Evolutionary conservation across 2,113 vertebrate genomes (phyloP), one percentile per base, ranked within the genome.

Genomic region (Microtus pennsylvanicus): DNA sequence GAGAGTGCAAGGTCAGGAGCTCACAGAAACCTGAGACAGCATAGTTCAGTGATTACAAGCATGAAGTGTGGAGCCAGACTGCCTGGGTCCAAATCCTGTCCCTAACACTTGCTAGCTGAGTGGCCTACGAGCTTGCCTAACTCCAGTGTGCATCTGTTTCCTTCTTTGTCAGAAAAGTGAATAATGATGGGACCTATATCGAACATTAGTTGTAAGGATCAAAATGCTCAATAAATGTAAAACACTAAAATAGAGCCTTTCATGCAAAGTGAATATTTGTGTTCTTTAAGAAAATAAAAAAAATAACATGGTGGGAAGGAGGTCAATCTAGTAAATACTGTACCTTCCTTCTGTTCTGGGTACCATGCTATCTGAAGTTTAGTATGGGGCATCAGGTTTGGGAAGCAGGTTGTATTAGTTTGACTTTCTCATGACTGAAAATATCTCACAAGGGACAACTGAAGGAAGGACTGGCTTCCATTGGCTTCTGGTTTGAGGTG

Each of bases 51-150:
- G 70, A 28, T 85, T 91, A 94, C 86, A 96, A 96, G 93, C 83
- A 89, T 55, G 95, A 78, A 87, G 72, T 91, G 45, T 94, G 63
- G 69, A 96, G 70, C 94, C 91, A 95, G 96, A 96, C 90, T 81
- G 47, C 94, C 92, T 91, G 74, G 78, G 75, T 96, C 87, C 47
- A 94, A 96, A 87, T 61, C 50, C 72, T 85, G 28, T 91, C 65
- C 69, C 47, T 90, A 89, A 76, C 4, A 69, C 67, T 94, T 97
- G 50, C 47, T 89, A 85, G 35, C 67, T 89, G 10, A 94, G 83
- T 95, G 55, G 63, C 80, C 33, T 85, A 87, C 38, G 35, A 78
- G 17, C 35, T 82, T 74, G 58, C 13, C 92, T 91, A 72, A 90
- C 92, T 33, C 95, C 61, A 87, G 14, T 87, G 10, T 82, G 89